Percentiles rank a stretch among this genome's conserved stretches.
phyloP scores from a whole-genome alignment of 2,888 invertebrate species.

The Hanleya hanleyi region DNA sequence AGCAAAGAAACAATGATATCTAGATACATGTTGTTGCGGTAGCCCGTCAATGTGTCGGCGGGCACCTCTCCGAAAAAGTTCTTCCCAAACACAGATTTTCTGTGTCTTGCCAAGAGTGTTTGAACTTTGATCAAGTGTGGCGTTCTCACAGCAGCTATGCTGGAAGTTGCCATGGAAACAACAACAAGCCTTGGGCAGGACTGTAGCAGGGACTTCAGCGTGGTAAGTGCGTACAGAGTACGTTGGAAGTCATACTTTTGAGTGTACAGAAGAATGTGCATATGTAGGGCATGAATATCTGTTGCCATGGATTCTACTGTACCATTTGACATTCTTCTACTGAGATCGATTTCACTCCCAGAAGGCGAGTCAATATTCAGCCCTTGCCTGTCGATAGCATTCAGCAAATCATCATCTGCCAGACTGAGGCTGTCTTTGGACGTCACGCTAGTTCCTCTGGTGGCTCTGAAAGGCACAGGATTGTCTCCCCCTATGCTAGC shows the following conservation, averaged over 20 bases:
- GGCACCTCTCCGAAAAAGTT: conserved; percentile 75
- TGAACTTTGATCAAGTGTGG: conserved; percentile 75
- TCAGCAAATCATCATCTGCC: conserved; percentile 55
- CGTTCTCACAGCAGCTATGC: conserved; percentile 76
- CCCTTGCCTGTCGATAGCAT: conserved; percentile 52
- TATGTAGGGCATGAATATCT: conserved; percentile 83
- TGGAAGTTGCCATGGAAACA: conserved; percentile 84
- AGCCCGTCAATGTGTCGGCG: conserved; percentile 80
- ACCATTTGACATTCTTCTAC: conserved; percentile 19
- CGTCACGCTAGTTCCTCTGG: conserved; percentile 17
- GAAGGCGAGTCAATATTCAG: conserved; percentile 58
- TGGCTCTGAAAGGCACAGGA: conserved; percentile 44
- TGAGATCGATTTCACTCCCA: conserved; percentile 53
- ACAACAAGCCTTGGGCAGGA: conserved; percentile 84
- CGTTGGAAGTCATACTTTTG: conserved; percentile 85
- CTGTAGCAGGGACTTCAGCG: conserved; percentile 82
- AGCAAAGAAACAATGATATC: conserved; percentile 84
- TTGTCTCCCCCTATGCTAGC: neutral
- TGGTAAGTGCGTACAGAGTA: conserved; percentile 83
- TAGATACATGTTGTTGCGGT: conserved; percentile 85
- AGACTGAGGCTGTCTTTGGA: conserved; percentile 42
- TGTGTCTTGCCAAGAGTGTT: conserved; percentile 82
- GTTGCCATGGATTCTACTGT: conserved; percentile 53
- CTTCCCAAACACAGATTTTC: conserved; percentile 84
- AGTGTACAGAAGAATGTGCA: conserved; percentile 87